Conservation (phyloP, 2,113 vertebrate genomes). For the Perca fluviatilis region DNA sequence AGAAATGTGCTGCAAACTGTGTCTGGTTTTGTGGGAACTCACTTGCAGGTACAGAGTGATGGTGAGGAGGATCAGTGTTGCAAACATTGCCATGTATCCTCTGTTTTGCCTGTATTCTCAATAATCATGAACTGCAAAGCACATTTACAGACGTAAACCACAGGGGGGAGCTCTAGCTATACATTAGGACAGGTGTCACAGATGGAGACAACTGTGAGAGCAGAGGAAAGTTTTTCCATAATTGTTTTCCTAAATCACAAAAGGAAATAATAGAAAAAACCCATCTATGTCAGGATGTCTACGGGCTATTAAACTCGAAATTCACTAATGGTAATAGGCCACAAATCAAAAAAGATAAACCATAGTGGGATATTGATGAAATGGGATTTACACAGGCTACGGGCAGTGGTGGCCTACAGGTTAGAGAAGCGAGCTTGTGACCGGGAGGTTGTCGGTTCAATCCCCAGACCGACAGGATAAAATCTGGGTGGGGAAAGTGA, state of each 20-base stretch:
- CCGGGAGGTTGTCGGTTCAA: no score
- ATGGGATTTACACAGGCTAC: conserved; percentile 82
- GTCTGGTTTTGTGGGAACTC: conserved; percentile 31
- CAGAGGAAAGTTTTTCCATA: neutral
- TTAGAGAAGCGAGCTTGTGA: no score
- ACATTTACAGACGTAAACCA: conserved; percentile 29
- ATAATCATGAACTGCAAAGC: conserved; percentile 83
- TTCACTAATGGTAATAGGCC: neutral
- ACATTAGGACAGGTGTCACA: neutral
- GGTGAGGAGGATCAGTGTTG: conserved; percentile 83
- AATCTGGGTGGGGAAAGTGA: no score
- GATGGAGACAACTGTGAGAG: neutral
- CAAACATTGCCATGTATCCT: conserved; percentile 80
- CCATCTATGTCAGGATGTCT: neutral
- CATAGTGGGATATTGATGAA: neutral
- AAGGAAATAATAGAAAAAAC: neutral
- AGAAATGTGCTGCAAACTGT: neutral
- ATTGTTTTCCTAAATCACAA: neutral
- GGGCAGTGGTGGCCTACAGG: no score
- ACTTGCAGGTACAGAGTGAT: conserved; percentile 85
- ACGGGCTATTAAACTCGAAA: neutral
- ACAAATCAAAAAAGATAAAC: neutral
- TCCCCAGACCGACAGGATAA: no score
- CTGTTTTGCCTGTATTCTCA: conserved; percentile 82
- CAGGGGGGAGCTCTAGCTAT: conserved; percentile 48